Base-by-base conservation (phyloP, 30 jellyfish, hydroid and myxozoan genomes). In the Turritopsis dohrnii region DNA sequence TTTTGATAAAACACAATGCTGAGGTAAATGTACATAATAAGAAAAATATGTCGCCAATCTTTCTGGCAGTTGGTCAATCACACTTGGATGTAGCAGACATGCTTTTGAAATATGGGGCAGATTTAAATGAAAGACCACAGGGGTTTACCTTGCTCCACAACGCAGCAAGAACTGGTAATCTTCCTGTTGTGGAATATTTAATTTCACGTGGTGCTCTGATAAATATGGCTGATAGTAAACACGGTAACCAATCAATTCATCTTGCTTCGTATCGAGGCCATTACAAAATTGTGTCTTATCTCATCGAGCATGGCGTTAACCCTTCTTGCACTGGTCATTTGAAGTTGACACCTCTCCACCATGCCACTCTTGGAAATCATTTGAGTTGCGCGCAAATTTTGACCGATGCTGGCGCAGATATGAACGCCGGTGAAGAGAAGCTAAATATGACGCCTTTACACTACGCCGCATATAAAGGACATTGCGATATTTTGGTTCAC, bases 371-470 rank as follows among this genome's bases (percentile, higher is more conserved):
- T 1, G 27, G 41, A n/a, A 74, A 3, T 24, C 72, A 29, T 16
- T n/a, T 74, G 13, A 18, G 24, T n/a, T 20, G 54, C 23, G 83
- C 23, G 16, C 54, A 74, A 1, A 21, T 74, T 16, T 30, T 74
- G 24, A 20, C 23, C 19, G 83, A 74, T 23, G 83, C 83, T 26
- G 83, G 83, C 23, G 83, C 83, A 74, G 83, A 74, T 74, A 26
- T 29, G 27, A 74, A n/a, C 23, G 28, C 65, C 21, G 65, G 24
- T 20, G 41, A n/a, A 26, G 54, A 9, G 16, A 21, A 22, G 9
- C 27, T 74, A 21, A 22, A 23, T 16, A 28, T n/a, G 83, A 28
- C 26, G 0, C 83, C 83, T 29, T 41, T 74, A 9, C 83, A 74
- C 83, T 29, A 23, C 24, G 53, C 65, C 9, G 60, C 83, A 23